Evolutionary conservation across 2,113 vertebrate species (phyloP).

Genomic region (Eidolon helvum): DNA sequence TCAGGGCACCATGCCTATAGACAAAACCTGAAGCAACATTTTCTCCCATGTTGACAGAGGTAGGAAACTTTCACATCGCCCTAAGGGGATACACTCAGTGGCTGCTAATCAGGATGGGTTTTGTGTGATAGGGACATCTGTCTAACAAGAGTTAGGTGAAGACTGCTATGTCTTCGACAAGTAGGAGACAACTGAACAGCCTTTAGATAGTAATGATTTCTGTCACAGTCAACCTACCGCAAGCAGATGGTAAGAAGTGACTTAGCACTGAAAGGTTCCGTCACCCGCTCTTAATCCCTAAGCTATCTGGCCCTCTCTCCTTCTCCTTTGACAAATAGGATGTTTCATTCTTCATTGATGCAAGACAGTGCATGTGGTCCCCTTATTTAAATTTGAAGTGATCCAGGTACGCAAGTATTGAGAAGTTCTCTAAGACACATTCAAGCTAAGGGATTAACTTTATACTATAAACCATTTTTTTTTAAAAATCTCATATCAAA

Average conservation of each 20-base stretch:
- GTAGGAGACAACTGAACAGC: neutral
- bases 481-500: neutral
- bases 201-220: constrained; percentile 43
- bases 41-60: neutral
- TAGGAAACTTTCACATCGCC: neutral
- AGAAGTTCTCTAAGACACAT: neutral
- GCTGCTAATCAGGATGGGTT: constrained; percentile 35
- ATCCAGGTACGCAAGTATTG: neutral
- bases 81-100: neutral
- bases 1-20: neutral
- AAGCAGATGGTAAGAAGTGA: neutral
- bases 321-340: neutral
- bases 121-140: constrained; percentile 45
- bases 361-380: neutral
- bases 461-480: neutral
- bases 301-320: neutral
- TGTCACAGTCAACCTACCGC: constrained; percentile 45
- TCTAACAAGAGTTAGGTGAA: constrained; percentile 33
- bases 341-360: neutral
- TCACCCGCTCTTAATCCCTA: neutral
- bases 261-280: constrained; percentile 40
- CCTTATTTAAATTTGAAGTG: constrained; percentile 45
- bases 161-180: constrained; percentile 6
- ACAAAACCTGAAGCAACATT: neutral
- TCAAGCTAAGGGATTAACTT: constrained; percentile 2